These are phyloP conservation scores for Heliangelus exortis DNA, from an alignment of 2,797 vertebrate species.

Conservation along the genomic window DNA sequence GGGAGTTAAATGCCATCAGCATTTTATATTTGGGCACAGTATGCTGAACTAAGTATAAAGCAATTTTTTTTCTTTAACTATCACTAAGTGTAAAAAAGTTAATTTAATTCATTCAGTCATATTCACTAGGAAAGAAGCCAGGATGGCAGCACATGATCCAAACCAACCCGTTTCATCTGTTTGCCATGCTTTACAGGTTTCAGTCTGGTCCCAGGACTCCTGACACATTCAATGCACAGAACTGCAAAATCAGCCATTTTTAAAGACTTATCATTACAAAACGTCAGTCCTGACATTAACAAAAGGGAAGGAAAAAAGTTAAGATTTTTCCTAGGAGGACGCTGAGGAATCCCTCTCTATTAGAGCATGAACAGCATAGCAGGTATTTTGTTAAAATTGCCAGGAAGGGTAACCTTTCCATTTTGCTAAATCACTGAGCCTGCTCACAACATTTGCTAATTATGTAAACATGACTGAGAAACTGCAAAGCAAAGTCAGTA, in stretches of 20 bases:
- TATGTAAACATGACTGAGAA: slow-evolving; percentile 81
- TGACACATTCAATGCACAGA: neutral
- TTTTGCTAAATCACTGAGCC: slow-evolving; percentile 76
- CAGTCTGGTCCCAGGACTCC: neutral
- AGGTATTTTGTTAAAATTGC: neutral
- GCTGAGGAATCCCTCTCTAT: neutral
- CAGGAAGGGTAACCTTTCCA: slow-evolving; percentile 62
- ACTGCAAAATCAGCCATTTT: neutral
- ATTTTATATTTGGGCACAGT: neutral
- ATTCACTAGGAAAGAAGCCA: neutral
- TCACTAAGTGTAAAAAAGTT: neutral
- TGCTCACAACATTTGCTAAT: slow-evolving; percentile 71
- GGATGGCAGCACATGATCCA: neutral
- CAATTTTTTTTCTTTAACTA: neutral
- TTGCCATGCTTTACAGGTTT: neutral
- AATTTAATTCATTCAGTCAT: neutral
- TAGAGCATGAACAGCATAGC: neutral
- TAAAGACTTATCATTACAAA: neutral
- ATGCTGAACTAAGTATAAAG: neutral
- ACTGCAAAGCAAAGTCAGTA: slow-evolving; percentile 36
- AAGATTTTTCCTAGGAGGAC: neutral
- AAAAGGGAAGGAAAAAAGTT: neutral
- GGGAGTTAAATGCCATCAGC: neutral
- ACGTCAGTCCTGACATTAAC: rapidly evolving
- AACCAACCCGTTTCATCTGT: neutral